A percentile compares a stretch with the other conserved stretches of the same genome.
Conservation (phyloP, 2,113 vertebrate species). For the Percopsis transmontana region DNA sequence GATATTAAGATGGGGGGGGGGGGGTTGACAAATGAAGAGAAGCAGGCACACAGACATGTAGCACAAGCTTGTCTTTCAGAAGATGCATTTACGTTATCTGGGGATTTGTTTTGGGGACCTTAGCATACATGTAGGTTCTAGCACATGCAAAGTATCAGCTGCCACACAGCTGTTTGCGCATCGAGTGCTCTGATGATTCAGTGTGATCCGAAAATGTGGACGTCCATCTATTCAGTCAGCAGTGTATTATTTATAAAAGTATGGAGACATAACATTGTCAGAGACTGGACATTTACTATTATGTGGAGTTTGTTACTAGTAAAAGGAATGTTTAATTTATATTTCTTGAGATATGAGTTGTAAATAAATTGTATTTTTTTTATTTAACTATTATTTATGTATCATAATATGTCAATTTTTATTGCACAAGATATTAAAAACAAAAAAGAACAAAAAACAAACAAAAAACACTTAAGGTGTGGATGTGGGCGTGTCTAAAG, state of each 20-base stretch:
- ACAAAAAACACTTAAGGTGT: conserved; percentile 38
- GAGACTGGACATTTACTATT: conserved; percentile 43
- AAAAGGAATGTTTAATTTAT: conserved; percentile 82
- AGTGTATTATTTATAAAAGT: conserved; percentile 25
- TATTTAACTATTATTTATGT: conserved; percentile 88
- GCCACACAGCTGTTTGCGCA: background rate
- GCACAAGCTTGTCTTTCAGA: background rate
- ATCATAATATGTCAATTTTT: conserved; percentile 86
- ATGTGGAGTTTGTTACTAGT: conserved; percentile 55
- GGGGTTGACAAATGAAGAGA: background rate
- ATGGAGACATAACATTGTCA: conserved; percentile 29
- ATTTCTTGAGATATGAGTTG: conserved; percentile 83
- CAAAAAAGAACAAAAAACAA: conserved; percentile 18
- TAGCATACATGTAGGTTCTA: background rate
- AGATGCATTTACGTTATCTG: background rate
- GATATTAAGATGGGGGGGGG: background rate
- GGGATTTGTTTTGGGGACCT: background rate
- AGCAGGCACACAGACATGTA: no score
- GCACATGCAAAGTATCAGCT: conserved; percentile 3
- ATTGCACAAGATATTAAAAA: conserved; percentile 83
- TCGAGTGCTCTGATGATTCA: background rate
- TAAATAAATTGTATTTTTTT: conserved; percentile 86
- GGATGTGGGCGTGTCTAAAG: conserved; percentile 69
- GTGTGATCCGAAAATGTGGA: background rate
- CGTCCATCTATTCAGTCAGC: conserved; percentile 2